These are phyloP conservation scores for Cephus runcator DNA, from an alignment of 2,888 invertebrate genomes.

Conservation along the genomic window DNA sequence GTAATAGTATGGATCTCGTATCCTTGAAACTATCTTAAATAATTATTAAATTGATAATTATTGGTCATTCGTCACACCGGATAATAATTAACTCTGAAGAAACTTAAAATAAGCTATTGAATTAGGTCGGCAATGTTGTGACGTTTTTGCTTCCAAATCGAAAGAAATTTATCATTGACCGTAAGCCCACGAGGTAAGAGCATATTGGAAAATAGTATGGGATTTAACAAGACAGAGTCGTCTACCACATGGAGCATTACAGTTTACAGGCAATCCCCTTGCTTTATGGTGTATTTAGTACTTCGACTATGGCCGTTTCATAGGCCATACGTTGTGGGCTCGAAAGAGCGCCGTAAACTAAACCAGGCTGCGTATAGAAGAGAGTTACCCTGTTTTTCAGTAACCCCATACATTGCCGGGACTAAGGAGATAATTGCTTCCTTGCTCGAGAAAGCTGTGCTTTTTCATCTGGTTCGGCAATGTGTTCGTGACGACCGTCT, in stretches of 20 bases:
- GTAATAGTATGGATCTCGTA: too few relatives aligned
- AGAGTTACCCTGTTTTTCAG: constrained; percentile 27
- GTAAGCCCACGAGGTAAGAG: too few relatives aligned
- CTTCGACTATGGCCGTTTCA: constrained; percentile 46
- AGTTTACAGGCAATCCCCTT: constrained; percentile 48
- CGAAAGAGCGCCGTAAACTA: constrained; percentile 26
- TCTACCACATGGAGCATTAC: constrained; percentile 39
- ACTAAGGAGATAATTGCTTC: constrained; percentile 33
- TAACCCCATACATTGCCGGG: constrained; percentile 29
- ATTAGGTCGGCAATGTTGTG: too few relatives aligned
- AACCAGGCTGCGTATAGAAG: not conserved
- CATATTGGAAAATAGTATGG: too few relatives aligned
- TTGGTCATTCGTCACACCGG: too few relatives aligned
- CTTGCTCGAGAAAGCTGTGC: constrained; percentile 1
- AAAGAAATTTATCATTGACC: too few relatives aligned
- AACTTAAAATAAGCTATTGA: too few relatives aligned
- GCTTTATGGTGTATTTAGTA: constrained; percentile 53
- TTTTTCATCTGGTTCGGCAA: not conserved
- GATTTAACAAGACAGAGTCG: not conserved
- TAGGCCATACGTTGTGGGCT: constrained; percentile 41
- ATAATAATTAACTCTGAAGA: too few relatives aligned
- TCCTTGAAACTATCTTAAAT: too few relatives aligned
- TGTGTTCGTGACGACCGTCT: not conserved
- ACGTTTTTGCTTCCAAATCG: too few relatives aligned
- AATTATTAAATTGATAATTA: too few relatives aligned